Evolutionary conservation across 2,888 invertebrate genomes (phyloP), one percentile per base, ranked within the genome.

Genomic region (Caenorhabditis sinica): DNA sequence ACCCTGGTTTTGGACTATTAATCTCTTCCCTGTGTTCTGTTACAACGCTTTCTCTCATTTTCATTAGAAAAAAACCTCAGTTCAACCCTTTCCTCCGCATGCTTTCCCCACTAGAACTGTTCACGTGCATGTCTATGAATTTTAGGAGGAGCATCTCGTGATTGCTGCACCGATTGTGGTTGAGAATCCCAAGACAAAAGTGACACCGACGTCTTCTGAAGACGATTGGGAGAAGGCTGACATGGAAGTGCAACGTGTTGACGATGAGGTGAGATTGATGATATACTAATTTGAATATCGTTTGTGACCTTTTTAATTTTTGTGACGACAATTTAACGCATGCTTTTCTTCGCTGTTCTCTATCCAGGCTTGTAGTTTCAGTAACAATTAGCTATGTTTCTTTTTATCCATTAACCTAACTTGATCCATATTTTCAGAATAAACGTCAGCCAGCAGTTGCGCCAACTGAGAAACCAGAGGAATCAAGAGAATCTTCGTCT

Each of bases 181-280:
- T 0, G 71, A 33, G n/a, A 30, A 66, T 23, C 36, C 56, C 0
- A 75, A 74, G 20, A 63, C 66, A n/a, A 84, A 84, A 66, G 71
- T 84, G 6, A 84, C 84, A 25, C 81, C 85, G 36, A 69, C 81
- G 3, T 85, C 85, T 30, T 85, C 85, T 15, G 85, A 85, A 58
- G 85, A 85, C 56, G 85, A 85, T 25, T 85, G 85, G 85, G 85
- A 81, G 60, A 85, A 81, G 25, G 81, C 85, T n/a, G 84, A 84
- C 33, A 79, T 83, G 79, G 83, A 83, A 60, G 56, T 79, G 25
- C 83, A 77, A 53, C 40, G 53, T 17, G 81, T 81, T 23, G 82
- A 68, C 8, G 83, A 74, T 20, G 79, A 83, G 83, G 83, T 83
- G 60, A n/a, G 53, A 36, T n/a, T n/a, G n/a, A n/a, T n/a, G n/a